These are phyloP conservation scores for Lycaon pictus DNA, from an alignment of 2,113 vertebrate genomes.

Conservation along the genomic window DNA sequence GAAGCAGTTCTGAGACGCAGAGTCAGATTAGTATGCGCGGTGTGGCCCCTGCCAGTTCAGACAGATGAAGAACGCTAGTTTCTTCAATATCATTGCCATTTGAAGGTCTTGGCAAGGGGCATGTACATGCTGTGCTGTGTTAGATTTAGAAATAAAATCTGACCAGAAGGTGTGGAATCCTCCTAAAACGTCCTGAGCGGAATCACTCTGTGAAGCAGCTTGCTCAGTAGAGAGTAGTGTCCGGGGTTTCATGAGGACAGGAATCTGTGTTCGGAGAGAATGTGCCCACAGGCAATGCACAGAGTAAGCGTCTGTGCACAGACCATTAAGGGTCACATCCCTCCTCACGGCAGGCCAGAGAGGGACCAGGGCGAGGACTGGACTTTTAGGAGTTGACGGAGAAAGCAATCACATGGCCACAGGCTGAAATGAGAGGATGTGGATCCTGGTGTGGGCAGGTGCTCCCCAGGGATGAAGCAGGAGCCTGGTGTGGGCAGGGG, in stretches of 20 bases:
- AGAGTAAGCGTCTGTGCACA: background rate
- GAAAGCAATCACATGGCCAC: background rate
- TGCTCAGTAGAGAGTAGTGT: background rate
- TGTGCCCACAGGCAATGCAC: background rate
- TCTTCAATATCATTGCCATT: accelerated
- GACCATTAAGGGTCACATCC: accelerated
- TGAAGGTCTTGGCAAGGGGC: background rate
- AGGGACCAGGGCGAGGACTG: background rate
- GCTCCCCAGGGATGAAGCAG: background rate
- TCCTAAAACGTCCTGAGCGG: background rate
- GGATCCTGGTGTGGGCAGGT: background rate
- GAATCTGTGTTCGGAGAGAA: background rate
- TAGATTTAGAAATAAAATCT: background rate
- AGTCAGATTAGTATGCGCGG: accelerated
- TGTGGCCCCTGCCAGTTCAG: too few relatives aligned
- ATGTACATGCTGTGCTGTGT: accelerated
- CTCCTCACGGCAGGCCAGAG: background rate
- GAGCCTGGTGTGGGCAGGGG: accelerated
- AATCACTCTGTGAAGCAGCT: background rate
- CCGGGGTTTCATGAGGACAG: background rate
- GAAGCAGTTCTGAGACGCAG: accelerated
- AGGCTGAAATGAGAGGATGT: background rate
- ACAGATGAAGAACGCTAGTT: accelerated
- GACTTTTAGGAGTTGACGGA: background rate
- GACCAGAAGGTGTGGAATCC: background rate